Evolutionary conservation across 2,113 vertebrate genomes (phyloP).

Genomic region (Nestor notabilis): DNA sequence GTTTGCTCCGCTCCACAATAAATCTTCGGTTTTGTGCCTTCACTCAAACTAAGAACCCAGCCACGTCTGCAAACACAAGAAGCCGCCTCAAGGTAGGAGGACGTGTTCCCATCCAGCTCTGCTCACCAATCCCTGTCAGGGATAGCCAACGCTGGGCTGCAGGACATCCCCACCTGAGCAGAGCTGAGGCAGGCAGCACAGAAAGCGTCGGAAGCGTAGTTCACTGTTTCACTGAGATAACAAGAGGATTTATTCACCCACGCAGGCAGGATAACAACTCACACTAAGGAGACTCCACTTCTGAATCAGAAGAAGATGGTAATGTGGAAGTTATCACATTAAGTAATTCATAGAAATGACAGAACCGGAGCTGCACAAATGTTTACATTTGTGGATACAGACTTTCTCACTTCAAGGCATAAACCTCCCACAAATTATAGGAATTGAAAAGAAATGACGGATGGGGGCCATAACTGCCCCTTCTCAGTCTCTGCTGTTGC

Average conservation of each 20-base stretch:
- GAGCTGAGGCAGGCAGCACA: background rate
- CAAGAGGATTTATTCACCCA: slow-evolving; percentile 23
- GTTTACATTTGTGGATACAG: background rate
- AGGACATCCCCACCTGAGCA: background rate
- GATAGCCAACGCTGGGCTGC: background rate
- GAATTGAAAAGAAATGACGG: background rate
- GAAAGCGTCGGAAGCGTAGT: slow-evolving; percentile 2
- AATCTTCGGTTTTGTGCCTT: background rate
- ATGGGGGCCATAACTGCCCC: background rate
- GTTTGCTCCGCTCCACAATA: background rate
- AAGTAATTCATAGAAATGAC: slow-evolving; percentile 10
- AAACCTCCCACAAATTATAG: background rate
- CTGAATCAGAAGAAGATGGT: slow-evolving; percentile 33
- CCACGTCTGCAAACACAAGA: background rate
- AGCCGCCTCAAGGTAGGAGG: background rate
- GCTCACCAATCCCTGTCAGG: background rate
- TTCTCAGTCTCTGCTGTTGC: background rate
- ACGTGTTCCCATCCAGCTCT: background rate
- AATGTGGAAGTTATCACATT: slow-evolving; percentile 6
- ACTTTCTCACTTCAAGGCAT: background rate
- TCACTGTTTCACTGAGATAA: slow-evolving; percentile 2
- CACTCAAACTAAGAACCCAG: background rate
- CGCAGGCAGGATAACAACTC: slow-evolving; percentile 6
- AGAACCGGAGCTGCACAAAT: background rate
- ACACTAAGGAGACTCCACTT: background rate